A percentile compares a stretch with the other conserved stretches of the same genome.
These are phyloP conservation scores for Charadrius vociferus DNA, from an alignment of 2,113 vertebrate species.

Conservation along the genomic window DNA sequence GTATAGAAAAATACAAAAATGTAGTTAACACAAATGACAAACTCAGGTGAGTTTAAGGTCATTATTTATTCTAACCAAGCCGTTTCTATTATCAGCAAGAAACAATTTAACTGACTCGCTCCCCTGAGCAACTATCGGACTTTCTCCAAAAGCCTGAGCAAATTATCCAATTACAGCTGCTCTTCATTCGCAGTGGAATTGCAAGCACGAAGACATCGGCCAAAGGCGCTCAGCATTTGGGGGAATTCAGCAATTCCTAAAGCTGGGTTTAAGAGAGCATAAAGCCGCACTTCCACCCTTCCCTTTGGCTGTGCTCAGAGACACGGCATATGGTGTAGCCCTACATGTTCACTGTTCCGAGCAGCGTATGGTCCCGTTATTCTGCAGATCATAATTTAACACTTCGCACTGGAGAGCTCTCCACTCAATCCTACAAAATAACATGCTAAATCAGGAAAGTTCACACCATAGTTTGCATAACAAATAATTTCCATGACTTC, in stretches of 20 bases:
- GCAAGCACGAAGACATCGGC: not conserved
- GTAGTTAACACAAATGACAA: not conserved
- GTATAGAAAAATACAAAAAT: not conserved
- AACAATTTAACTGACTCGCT: not conserved
- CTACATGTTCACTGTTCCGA: not conserved
- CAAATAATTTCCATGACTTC: not conserved
- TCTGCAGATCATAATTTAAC: constrained; percentile 9
- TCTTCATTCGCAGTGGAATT: not conserved
- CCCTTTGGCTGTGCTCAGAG: not conserved
- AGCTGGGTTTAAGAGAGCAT: not conserved
- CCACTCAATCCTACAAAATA: not conserved
- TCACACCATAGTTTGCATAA: not conserved
- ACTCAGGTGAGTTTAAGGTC: not conserved
- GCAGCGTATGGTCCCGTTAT: not conserved
- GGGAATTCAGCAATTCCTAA: not conserved
- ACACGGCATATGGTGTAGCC: not conserved
- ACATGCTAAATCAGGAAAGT: not conserved
- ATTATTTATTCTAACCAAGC: not conserved
- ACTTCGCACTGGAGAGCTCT: not conserved
- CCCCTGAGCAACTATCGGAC: not conserved
- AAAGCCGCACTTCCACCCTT: not conserved
- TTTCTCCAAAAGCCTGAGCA: not conserved
- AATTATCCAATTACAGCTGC: not conserved
- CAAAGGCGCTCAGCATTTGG: not conserved
- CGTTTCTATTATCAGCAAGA: not conserved